Evolutionary conservation across 2,113 vertebrate genomes (phyloP).

Genomic region (Lanius ludovicianus): DNA sequence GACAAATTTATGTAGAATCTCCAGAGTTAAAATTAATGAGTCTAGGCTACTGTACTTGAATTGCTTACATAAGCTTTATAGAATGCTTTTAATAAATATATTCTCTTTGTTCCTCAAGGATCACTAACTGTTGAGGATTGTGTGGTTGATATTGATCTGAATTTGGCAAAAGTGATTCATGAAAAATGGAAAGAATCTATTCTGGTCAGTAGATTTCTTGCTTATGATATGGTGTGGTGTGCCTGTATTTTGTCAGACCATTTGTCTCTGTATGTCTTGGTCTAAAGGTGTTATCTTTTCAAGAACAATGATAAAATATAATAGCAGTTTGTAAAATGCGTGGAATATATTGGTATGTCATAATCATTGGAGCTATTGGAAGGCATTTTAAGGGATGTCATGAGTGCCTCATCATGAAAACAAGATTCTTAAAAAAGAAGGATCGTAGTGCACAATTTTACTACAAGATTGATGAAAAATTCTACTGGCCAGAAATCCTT

Average conservation of each 20-base stretch:
- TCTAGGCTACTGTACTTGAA: background rate
- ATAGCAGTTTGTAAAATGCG: background rate
- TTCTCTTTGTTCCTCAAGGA: constrained; percentile 70
- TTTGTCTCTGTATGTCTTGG: background rate
- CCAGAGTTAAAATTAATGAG: background rate
- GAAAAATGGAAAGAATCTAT: constrained; percentile 96
- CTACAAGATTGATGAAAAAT: background rate
- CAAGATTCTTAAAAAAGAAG: background rate
- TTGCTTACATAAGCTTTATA: background rate
- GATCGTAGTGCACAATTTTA: background rate
- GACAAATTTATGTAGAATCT: background rate
- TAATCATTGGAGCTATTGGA: background rate
- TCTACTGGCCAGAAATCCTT: background rate
- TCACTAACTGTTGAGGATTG: constrained; percentile 86
- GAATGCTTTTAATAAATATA: background rate
- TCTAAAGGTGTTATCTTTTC: background rate
- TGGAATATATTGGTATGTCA: background rate
- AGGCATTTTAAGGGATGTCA: background rate
- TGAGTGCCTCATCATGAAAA: background rate
- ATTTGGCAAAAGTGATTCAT: constrained; percentile 90
- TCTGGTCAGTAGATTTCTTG: constrained; percentile 79
- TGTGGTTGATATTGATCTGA: constrained; percentile 91
- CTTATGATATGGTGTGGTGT: background rate
- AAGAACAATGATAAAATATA: background rate
- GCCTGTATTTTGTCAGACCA: background rate